Evolutionary conservation across 2,888 invertebrate species (phyloP).

Genomic region (Scelioninae gen. 1): DNA sequence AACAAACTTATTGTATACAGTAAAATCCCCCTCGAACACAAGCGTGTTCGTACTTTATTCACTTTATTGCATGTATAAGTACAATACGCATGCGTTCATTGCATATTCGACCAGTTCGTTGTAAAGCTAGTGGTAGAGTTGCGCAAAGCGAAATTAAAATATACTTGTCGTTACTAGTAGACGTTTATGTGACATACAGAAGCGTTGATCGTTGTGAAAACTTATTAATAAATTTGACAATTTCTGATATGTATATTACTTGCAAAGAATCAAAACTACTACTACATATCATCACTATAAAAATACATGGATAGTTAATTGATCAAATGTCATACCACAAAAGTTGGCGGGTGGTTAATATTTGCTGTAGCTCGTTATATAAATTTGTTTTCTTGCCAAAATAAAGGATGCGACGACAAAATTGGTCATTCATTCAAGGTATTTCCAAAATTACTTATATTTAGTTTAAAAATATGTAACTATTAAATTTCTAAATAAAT

Average conservation of each 20-base stretch:
- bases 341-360: neutral
- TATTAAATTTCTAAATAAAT: too few relatives aligned
- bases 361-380: neutral
- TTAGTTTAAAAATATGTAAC: too few relatives aligned
- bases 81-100: slow-evolving; percentile 30
- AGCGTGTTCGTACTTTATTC: neutral
- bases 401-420: neutral
- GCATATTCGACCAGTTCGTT: slow-evolving; percentile 17
- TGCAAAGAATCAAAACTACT: neutral
- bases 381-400: neutral
- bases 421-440: neutral
- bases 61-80: neutral
- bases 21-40: slow-evolving; percentile 1
- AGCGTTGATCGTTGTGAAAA: slow-evolving; percentile 5
- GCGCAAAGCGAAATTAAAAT: slow-evolving; percentile 27
- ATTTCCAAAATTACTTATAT: neutral
- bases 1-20: slow-evolving; percentile 9
- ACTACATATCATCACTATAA: neutral
- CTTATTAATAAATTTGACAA: neutral
- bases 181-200: slow-evolving; percentile 1
- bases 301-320: neutral
- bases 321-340: neutral
- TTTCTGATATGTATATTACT: neutral
- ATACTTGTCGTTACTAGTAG: slow-evolving; percentile 1
- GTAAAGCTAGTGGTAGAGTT: slow-evolving; percentile 21